Conservation (phyloP, 2,888 invertebrate species). For the Vandiemenella viatica region DNA sequence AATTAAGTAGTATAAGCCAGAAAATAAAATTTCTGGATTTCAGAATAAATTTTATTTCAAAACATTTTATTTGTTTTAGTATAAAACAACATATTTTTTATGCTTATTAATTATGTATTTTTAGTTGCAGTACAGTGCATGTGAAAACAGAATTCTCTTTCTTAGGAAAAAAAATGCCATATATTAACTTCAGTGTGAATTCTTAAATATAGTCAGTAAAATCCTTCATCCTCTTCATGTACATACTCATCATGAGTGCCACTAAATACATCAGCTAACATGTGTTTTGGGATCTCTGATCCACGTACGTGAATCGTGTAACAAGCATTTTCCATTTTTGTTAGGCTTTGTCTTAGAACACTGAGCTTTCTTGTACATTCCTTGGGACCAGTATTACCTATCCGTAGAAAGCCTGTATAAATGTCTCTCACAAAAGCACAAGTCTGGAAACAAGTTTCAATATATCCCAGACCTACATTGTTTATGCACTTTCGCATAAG, state of each 20-base stretch:
- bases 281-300: slow-evolving; percentile 59
- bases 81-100: no score
- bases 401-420: slow-evolving; percentile 29
- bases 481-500: slow-evolving; percentile 80
- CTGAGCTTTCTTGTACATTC: slow-evolving; percentile 56
- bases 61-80: no score
- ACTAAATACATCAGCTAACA: slow-evolving; percentile 39
- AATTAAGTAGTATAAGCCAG: no score
- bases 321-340: slow-evolving; percentile 72
- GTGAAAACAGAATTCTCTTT: no score
- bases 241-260: slow-evolving; percentile 26
- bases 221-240: slow-evolving; percentile 35
- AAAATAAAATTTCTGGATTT: no score
- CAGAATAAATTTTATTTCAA: no score
- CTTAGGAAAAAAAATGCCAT: no score
- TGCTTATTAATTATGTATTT: no score
- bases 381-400: slow-evolving; percentile 34
- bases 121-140: no score
- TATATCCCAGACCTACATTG: slow-evolving; percentile 59
- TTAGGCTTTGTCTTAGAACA: slow-evolving; percentile 56
- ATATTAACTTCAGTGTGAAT: no score
- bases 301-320: slow-evolving; percentile 67
- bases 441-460: slow-evolving; percentile 50
- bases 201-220: slow-evolving; percentile 19
- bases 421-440: slow-evolving; percentile 44